These are phyloP conservation scores for Hippopotamus amphibius DNA, from an alignment of 2,113 vertebrate species.

Conservation along the genomic window DNA sequence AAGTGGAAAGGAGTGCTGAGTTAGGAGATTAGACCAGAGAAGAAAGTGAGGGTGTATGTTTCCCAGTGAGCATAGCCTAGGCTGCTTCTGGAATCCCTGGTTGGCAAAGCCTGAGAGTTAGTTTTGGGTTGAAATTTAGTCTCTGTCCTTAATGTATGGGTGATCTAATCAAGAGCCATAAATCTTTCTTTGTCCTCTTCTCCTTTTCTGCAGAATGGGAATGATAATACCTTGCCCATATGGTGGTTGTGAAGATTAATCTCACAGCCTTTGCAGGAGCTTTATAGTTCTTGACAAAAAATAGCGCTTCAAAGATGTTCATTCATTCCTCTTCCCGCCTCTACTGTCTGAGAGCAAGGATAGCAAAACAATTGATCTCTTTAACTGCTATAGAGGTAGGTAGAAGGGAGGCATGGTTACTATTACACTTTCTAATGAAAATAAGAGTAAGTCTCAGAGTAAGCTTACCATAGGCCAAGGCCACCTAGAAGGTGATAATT, in stretches of 20 bases:
- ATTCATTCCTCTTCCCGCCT: not conserved
- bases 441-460: not conserved
- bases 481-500: not conserved
- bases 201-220: not conserved
- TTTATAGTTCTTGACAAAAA: not conserved
- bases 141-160: not conserved
- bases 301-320: not conserved
- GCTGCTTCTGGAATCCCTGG: not conserved
- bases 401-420: not conserved
- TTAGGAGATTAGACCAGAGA: not conserved
- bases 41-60: not conserved
- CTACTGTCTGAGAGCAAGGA: not conserved
- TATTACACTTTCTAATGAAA: not conserved
- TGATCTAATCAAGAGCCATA: not conserved
- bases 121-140: slow-evolving; percentile 22
- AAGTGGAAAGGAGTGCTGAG: not conserved
- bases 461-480: not conserved
- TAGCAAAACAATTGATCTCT: not conserved
- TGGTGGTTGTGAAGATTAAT: not conserved
- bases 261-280: not conserved
- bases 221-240: not conserved
- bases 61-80: not conserved
- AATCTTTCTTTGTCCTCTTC: not conserved
- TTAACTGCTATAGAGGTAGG: not conserved
- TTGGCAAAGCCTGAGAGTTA: not conserved